Percentiles rank a stretch among this genome's conserved stretches.
These are phyloP conservation scores for Crotalus viridis DNA, from an alignment of 2,113 vertebrate genomes.

Conservation along the genomic window DNA sequence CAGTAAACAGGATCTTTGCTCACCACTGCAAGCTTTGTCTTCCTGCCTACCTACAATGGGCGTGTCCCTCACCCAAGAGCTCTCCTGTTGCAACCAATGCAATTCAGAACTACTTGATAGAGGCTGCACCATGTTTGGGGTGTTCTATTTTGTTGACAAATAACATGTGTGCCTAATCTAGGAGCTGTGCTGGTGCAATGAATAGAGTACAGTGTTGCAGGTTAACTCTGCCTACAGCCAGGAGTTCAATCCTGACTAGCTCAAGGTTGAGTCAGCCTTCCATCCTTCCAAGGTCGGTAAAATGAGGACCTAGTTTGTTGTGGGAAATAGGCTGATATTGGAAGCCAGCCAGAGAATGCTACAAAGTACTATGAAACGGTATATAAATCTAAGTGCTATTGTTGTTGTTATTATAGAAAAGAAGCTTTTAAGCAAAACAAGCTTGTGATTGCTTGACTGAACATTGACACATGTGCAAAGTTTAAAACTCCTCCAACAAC, in stretches of 20 bases:
- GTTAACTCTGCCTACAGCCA: not conserved
- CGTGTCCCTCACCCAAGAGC: not conserved
- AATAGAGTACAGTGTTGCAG: not conserved
- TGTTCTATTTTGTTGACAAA: not conserved
- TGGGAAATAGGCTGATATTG: not conserved
- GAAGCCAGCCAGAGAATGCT: not conserved
- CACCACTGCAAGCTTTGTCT: not conserved
- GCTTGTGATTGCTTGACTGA: not conserved
- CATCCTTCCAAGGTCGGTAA: not conserved
- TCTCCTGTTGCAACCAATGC: not conserved
- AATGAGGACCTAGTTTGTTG: not conserved
- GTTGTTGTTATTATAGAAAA: not conserved
- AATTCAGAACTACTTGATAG: not conserved
- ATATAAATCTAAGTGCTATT: not conserved
- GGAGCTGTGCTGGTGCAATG: not conserved
- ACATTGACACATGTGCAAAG: not conserved
- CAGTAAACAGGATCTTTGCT: not conserved
- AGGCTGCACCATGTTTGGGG: not conserved
- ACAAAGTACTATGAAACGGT: not conserved
- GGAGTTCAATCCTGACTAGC: not conserved
- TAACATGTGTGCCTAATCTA: not conserved
- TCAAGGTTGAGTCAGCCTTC: not conserved
- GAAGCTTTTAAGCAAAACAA: not conserved
- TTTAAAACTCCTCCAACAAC: not conserved
- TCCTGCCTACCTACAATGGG: not conserved